These are phyloP conservation scores for Hypocryptadius cinnamomeus DNA, from an alignment of 2,113 vertebrate species.

Conservation along the genomic window DNA sequence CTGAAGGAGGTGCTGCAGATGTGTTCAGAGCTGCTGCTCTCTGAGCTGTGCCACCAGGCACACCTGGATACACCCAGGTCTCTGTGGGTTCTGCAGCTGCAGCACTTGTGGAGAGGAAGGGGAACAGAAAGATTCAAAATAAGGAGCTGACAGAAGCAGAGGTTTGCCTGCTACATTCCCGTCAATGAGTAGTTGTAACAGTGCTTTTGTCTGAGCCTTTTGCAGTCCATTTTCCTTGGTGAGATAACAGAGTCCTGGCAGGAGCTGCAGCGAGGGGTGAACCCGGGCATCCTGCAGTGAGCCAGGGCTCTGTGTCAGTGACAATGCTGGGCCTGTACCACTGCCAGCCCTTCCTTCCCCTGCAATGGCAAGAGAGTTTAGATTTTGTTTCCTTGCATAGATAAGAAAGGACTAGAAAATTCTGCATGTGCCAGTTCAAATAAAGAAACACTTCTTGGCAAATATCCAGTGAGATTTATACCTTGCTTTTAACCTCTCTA, in stretches of 20 bases:
- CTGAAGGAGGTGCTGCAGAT: background rate
- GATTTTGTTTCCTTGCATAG: background rate
- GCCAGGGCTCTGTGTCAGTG: background rate
- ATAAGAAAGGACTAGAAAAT: background rate
- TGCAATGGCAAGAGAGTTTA: background rate
- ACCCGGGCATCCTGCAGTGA: background rate
- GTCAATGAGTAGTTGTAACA: background rate
- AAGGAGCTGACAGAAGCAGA: background rate
- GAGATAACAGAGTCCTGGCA: background rate
- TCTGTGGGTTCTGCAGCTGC: background rate
- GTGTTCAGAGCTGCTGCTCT: background rate
- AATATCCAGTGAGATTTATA: background rate
- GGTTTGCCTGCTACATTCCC: background rate
- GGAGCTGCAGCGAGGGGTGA: accelerated
- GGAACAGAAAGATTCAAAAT: background rate
- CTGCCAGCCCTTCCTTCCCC: background rate
- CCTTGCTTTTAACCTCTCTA: background rate
- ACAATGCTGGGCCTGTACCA: accelerated
- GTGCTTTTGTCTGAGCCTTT: background rate
- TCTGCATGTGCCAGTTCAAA: background rate
- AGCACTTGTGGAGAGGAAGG: background rate
- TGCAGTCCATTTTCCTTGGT: background rate
- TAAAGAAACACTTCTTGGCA: background rate
- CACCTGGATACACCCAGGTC: no score
- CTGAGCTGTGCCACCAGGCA: background rate